These are phyloP conservation scores for Hystrix brachyura DNA, from an alignment of 2,113 vertebrate genomes.

Conservation along the genomic window DNA sequence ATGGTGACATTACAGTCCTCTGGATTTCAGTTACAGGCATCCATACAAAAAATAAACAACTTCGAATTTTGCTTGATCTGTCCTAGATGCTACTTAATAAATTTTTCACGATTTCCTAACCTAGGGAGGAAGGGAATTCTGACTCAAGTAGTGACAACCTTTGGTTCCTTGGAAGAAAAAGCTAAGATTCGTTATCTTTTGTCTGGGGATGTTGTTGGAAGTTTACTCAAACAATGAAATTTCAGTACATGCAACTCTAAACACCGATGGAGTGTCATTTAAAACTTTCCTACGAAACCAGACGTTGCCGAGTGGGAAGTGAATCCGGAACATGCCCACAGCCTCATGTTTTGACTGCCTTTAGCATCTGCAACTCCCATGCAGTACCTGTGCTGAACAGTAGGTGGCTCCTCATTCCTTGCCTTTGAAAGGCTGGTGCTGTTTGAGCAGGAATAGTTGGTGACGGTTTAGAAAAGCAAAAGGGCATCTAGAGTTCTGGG, in stretches of 20 bases:
- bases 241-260: constrained; percentile 1
- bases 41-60: neutral
- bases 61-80: constrained; percentile 25
- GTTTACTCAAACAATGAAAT: constrained; percentile 54
- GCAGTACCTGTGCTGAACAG: constrained; percentile 38
- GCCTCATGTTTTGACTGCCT: neutral
- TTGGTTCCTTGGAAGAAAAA: constrained; percentile 59
- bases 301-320: neutral
- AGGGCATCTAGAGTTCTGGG: neutral
- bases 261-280: neutral
- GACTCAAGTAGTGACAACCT: constrained; percentile 36
- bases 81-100: neutral
- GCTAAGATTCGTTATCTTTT: constrained; percentile 36
- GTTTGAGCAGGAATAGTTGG: neutral
- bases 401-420: constrained; percentile 62
- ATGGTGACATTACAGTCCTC: neutral
- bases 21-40: neutral
- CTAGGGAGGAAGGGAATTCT: constrained; percentile 8
- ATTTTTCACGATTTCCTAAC: neutral
- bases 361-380: neutral
- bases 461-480: constrained; percentile 1
- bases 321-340: neutral
- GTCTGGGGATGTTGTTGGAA: neutral
- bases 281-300: constrained; percentile 35
- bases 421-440: neutral